Evolutionary conservation across 2,797 vertebrate genomes (phyloP).

Genomic region (Pantherophis alleghaniensis): DNA sequence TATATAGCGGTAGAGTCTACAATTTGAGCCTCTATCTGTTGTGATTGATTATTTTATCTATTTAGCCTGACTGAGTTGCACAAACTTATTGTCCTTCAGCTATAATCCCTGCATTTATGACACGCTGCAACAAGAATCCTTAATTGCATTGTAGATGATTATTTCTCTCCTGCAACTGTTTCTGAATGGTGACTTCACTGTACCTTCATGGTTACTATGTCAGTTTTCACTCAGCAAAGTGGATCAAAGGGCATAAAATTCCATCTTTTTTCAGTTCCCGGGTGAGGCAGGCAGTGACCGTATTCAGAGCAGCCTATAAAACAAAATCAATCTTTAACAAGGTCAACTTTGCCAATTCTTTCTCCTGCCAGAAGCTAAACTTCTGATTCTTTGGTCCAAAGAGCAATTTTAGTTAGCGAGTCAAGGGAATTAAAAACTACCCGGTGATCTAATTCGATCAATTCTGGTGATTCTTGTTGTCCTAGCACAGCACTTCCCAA

Average conservation of each 20-base stretch:
- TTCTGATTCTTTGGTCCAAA: background rate
- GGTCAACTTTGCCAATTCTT: background rate
- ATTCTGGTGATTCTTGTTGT: background rate
- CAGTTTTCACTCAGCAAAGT: constrained; percentile 61
- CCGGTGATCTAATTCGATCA: background rate
- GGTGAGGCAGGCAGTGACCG: constrained; percentile 47
- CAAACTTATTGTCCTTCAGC: background rate
- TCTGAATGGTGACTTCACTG: background rate
- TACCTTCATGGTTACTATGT: constrained; percentile 56
- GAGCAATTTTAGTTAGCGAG: background rate
- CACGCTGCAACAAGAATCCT: background rate
- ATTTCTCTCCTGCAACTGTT: background rate
- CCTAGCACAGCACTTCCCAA: background rate
- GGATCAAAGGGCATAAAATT: constrained; percentile 44
- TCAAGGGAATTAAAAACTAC: background rate
- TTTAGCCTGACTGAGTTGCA: background rate
- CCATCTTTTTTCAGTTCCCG: constrained; percentile 27
- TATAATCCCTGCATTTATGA: background rate
- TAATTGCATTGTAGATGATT: background rate
- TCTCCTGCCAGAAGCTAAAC: background rate
- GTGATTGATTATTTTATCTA: background rate
- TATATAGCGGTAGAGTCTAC: background rate
- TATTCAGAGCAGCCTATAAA: constrained; percentile 60
- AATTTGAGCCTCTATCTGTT: background rate
- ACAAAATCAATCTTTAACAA: background rate